phyloP scores from a whole-genome alignment of 2,113 vertebrate species.

The Poecile atricapillus region DNA sequence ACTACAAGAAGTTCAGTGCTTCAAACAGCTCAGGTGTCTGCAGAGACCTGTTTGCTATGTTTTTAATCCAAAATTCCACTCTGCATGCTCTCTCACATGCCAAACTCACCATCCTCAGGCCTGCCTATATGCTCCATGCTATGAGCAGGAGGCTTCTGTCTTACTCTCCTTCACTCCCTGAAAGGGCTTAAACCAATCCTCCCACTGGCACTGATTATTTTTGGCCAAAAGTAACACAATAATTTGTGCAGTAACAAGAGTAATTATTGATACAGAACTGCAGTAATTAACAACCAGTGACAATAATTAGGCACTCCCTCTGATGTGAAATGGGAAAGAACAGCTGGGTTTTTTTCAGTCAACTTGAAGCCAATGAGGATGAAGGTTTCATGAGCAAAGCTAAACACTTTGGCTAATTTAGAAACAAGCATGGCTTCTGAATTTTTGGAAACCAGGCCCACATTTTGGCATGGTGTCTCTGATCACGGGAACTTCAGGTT shows the following conservation, averaged over 20 bases:
- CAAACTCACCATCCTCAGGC: background rate
- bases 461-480: background rate
- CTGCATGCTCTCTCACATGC: background rate
- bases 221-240: background rate
- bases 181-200: background rate
- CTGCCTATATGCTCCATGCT: background rate
- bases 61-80: background rate
- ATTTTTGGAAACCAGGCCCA: background rate
- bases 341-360: background rate
- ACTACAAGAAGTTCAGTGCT: background rate
- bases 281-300: background rate
- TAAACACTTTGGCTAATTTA: background rate
- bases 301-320: background rate
- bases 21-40: background rate
- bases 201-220: background rate
- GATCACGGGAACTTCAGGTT: background rate
- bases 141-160: background rate
- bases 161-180: background rate
- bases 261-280: background rate
- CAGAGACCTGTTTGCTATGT: background rate
- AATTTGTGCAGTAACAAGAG: background rate
- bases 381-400: background rate
- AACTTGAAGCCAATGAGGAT: background rate
- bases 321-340: background rate
- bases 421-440: background rate